Conservation (phyloP, 2,113 vertebrate species). For the Chamaea fasciata region DNA sequence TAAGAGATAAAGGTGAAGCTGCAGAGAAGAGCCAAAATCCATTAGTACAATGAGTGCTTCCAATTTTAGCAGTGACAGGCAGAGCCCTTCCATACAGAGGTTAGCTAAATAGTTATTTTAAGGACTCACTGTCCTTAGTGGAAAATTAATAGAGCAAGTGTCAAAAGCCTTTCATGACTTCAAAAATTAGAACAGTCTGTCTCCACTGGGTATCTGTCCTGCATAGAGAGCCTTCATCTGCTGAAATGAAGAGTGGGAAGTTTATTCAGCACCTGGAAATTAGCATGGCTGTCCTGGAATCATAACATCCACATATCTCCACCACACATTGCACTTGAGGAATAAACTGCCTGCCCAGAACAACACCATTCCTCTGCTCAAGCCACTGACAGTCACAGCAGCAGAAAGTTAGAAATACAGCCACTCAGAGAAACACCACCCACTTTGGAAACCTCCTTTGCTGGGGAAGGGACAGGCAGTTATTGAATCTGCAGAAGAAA, state of each 20-base stretch:
- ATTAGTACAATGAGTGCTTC: conserved; percentile 60
- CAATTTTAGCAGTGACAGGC: conserved; percentile 48
- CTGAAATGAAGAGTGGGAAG: conserved; percentile 10
- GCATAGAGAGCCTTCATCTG: conserved; percentile 13
- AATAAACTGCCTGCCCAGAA: neutral
- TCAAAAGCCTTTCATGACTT: conserved; percentile 56
- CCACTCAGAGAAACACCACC: neutral
- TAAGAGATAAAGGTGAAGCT: conserved; percentile 52
- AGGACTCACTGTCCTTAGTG: conserved; percentile 56
- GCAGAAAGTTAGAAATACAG: neutral
- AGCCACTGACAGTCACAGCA: neutral
- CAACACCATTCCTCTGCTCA: neutral
- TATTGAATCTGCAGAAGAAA: neutral
- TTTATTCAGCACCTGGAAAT: conserved; percentile 28
- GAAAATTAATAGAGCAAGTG: conserved; percentile 62
- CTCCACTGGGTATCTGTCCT: conserved; percentile 28
- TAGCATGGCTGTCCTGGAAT: neutral
- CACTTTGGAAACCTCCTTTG: neutral
- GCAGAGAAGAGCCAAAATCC: conserved; percentile 48
- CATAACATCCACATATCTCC: neutral
- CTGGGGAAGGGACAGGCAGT: neutral
- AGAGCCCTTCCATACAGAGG: conserved; percentile 52
- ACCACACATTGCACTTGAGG: neutral
- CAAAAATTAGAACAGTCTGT: conserved; percentile 54
- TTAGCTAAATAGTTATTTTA: conserved; percentile 73